Conservation (phyloP, 64 coral and sea anemone genomes). For the Montipora foliosa region DNA sequence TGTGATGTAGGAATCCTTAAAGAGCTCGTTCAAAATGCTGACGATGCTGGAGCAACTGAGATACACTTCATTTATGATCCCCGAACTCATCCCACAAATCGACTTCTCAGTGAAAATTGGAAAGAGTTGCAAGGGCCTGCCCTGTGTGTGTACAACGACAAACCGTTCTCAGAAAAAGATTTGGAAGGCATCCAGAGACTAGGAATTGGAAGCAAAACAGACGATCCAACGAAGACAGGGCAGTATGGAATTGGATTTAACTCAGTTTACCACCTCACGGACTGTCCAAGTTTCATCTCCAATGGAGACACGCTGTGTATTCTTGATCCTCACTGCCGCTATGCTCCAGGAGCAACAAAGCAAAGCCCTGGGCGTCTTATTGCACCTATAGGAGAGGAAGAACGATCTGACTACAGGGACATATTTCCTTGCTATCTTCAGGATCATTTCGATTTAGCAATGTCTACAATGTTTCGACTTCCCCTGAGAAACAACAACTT, state of each 20-base stretch:
- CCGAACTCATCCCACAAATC: constrained; percentile 53
- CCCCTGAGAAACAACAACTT: constrained; percentile 67
- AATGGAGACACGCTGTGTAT: constrained; percentile 89
- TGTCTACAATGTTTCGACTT: constrained; percentile 90
- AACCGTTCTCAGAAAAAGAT: constrained; percentile 86
- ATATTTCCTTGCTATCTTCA: constrained; percentile 85
- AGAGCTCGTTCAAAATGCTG: constrained; percentile 97
- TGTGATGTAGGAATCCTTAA: constrained; percentile 92
- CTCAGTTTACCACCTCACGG: constrained; percentile 92
- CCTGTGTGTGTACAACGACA: constrained; percentile 94
- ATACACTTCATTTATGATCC: constrained; percentile 91
- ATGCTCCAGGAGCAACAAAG: constrained; percentile 63
- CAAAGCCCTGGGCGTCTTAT: constrained; percentile 82
- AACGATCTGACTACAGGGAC: constrained; percentile 66
- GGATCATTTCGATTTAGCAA: constrained; percentile 78
- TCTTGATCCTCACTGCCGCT: constrained; percentile 82
- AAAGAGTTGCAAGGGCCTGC: constrained; percentile 90
- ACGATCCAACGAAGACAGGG: constrained; percentile 92
- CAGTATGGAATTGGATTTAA: constrained; percentile 99
- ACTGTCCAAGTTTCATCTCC: constrained; percentile 91
- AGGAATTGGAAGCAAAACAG: constrained; percentile 93
- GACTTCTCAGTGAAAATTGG: constrained; percentile 79
- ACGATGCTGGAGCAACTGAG: constrained; percentile 90
- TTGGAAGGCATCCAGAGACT: constrained; percentile 93
- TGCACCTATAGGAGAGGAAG: constrained; percentile 31